Evolutionary conservation across 53 echinoderm and acorn worm genomes (phyloP).

Genomic region (Glandiceps talaboti): DNA sequence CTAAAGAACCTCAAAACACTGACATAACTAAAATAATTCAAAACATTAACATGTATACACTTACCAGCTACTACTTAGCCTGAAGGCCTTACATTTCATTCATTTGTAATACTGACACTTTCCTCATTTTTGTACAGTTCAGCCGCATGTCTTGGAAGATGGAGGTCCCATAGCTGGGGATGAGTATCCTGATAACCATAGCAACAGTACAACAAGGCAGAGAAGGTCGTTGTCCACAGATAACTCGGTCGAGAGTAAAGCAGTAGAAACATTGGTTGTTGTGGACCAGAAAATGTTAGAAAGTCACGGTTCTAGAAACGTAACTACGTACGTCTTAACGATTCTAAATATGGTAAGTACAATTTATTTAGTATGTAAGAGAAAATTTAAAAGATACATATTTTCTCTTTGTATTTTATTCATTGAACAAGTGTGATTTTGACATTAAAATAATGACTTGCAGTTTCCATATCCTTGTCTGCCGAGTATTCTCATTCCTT

Average conservation of each 20-base stretch:
- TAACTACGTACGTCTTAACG: constrained; percentile 86
- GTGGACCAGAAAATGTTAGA: constrained; percentile 84
- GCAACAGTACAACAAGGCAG: neutral
- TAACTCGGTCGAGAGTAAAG: constrained; percentile 62
- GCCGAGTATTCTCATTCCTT: no score
- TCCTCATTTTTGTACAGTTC: constrained; percentile 57
- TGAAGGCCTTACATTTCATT: no score
- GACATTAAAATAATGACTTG: neutral
- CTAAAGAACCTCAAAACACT: no score
- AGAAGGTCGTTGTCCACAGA: constrained; percentile 59
- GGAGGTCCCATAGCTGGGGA: constrained; percentile 24
- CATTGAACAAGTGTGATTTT: neutral
- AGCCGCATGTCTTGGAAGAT: constrained; percentile 60
- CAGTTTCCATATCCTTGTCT: no score
- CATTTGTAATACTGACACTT: no score
- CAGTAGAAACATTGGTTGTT: constrained; percentile 78
- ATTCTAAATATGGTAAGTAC: constrained; percentile 84
- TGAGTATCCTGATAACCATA: no score
- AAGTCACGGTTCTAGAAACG: constrained; percentile 64
- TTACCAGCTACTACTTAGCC: no score
- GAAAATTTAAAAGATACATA: no score
- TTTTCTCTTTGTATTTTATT: neutral
- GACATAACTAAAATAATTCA: no score
- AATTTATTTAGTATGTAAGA: no score
- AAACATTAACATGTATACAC: no score